Conservation (phyloP, 2,113 vertebrate genomes). For the Hiodon tergisus region DNA sequence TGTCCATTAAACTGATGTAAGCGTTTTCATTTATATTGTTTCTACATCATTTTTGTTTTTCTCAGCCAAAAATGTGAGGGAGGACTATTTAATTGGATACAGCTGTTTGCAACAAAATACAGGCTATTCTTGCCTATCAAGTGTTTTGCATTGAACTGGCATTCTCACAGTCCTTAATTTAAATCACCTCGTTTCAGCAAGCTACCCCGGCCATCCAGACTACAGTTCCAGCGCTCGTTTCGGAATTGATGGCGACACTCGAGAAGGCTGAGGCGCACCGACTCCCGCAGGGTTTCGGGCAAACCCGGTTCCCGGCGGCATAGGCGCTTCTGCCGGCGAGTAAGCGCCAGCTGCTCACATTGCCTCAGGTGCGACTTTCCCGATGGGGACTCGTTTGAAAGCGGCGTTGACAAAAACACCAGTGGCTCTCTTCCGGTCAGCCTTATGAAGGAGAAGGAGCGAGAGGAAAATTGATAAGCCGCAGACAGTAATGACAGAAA, state of each 20-base stretch:
- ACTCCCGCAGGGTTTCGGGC: constrained; percentile 85
- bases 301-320: constrained; percentile 87
- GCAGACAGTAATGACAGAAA: no score
- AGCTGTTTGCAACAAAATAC: constrained; percentile 5
- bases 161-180: not conserved
- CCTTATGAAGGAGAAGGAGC: constrained; percentile 44
- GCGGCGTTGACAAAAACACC: constrained; percentile 71
- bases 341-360: constrained; percentile 86
- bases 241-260: constrained; percentile 92
- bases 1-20: no score
- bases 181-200: constrained; percentile 86
- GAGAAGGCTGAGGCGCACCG: constrained; percentile 79
- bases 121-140: constrained; percentile 55
- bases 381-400: constrained; percentile 57
- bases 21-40: no score
- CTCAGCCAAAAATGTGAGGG: no score
- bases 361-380: constrained; percentile 81
- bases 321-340: constrained; percentile 79
- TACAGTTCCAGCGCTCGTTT: constrained; percentile 96
- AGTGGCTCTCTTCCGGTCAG: constrained; percentile 86
- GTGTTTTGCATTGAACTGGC: constrained; percentile 16
- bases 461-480: not conserved
- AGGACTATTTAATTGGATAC: no score
- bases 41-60: no score
- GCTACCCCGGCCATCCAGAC: constrained; percentile 81